Percentiles rank a stretch among this genome's conserved stretches.
These are phyloP conservation scores for Cerastoderma edule DNA, from an alignment of 2,888 invertebrate species.

Conservation along the genomic window DNA sequence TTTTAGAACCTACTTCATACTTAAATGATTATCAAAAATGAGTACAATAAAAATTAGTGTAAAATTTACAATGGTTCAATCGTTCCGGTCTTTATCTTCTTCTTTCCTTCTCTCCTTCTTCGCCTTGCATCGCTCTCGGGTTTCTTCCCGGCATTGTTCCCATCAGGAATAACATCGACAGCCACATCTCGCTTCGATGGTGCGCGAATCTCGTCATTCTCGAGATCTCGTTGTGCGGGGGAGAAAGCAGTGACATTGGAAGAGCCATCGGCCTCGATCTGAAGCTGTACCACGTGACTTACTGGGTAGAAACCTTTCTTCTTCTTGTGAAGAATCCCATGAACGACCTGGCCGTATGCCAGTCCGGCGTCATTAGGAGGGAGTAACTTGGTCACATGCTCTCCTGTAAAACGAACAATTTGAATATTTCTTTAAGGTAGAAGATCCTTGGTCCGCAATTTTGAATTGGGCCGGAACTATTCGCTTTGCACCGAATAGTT, in stretches of 20 bases:
- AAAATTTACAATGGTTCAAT: not conserved
- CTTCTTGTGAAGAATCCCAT: constrained; percentile 27
- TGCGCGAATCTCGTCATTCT: not conserved
- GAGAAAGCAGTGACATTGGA: not conserved
- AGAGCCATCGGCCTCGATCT: not conserved
- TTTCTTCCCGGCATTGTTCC: not conserved
- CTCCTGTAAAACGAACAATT: not conserved
- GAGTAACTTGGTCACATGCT: constrained; percentile 14
- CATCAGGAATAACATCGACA: not conserved
- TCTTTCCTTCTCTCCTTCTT: constrained; percentile 15
- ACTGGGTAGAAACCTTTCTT: constrained; percentile 30
- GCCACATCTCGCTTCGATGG: not conserved
- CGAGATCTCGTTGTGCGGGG: too few relatives aligned
- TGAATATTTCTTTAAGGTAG: not conserved
- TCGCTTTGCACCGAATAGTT: too few relatives aligned
- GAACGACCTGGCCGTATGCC: constrained; percentile 20
- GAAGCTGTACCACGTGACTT: constrained; percentile 12
- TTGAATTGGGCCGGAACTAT: not conserved
- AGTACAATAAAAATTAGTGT: too few relatives aligned
- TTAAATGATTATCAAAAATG: too few relatives aligned
- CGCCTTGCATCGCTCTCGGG: constrained; percentile 8
- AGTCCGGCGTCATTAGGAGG: constrained; percentile 17
- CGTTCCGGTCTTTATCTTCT: not conserved
- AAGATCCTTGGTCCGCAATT: not conserved
- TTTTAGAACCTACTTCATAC: too few relatives aligned